Percentiles rank a stretch among this genome's conserved stretches.
phyloP scores from a whole-genome alignment of 2,113 vertebrate species.

The Syrmaticus mikado region DNA sequence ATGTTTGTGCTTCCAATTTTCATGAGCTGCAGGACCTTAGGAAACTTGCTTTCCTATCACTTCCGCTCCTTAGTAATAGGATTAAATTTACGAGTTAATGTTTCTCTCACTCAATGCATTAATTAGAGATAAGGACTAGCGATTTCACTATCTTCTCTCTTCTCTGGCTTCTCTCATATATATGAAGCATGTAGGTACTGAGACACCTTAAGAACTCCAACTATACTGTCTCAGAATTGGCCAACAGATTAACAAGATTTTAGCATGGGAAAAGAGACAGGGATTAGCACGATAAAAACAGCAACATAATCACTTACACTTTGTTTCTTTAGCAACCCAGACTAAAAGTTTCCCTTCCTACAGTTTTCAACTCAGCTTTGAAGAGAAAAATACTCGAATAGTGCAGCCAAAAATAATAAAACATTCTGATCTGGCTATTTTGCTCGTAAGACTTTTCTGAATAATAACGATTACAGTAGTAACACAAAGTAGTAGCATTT shows the following conservation, averaged over 20 bases:
- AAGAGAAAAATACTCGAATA: neutral
- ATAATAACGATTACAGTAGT: neutral
- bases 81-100: neutral
- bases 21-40: neutral
- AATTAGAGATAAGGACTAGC: neutral
- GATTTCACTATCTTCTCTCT: neutral
- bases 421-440: neutral
- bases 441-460: neutral
- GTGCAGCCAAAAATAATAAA: neutral
- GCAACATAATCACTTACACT: neutral
- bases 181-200: neutral
- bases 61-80: neutral
- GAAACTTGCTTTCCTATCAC: neutral
- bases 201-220: neutral
- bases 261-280: neutral
- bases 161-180: neutral
- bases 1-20: neutral
- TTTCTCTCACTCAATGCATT: neutral
- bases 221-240: neutral
- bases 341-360: neutral
- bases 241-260: neutral
- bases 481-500: neutral
- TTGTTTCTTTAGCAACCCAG: conserved; percentile 7
- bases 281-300: neutral
- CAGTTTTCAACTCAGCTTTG: neutral